Base-by-base conservation (phyloP, 2,888 invertebrate species). In the Elegia similella region DNA sequence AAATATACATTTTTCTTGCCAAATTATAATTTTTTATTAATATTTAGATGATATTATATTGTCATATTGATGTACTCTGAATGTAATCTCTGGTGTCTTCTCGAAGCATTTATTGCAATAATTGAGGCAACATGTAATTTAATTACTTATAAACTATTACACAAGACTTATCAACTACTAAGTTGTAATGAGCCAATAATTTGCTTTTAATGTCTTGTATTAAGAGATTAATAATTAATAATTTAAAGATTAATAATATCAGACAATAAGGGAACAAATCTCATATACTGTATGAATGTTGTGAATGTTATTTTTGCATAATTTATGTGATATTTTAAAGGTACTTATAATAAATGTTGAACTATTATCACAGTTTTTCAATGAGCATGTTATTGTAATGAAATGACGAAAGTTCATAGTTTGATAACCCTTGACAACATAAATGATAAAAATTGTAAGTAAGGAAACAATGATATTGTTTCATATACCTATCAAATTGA, bases 261-360 rank as follows among this genome's bases (percentile, higher is more conserved):
- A 65, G 80, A 82, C 76, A 82, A 80, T 80, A 84, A 82, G 76
- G 78, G 75, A 76, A 72, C 69, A 76, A 71, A 83, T 84, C 83
- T 85, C 82, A 75, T 70, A 66, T 60, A 56, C 50, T 62, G 46
- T 47, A 38, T 55, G 48, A 17, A 55, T 55, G 52, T 60, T 66
- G 70, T 50, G 46, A 52, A 59, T 50, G 53, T 44, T 55, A 47
- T 58, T 50, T 54, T 44, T 56, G 59, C 57, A 60, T 71, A 67
- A 62, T 72, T 56, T 58, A 68, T 76, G 75, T 80, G 72, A 77
- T 75, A 78, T 70, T 65, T 67, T 62, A 67, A 69, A 62, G 62
- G 47, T 69, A 61, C n/a, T n/a, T 23, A 23, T 67, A 67, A 68
- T 68, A 67, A 72, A 69, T 69, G 66, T 69, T 66, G 60, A 65